These are phyloP conservation scores for Calephelis perditalis DNA, from an alignment of 2,888 invertebrate species.

Conservation along the genomic window DNA sequence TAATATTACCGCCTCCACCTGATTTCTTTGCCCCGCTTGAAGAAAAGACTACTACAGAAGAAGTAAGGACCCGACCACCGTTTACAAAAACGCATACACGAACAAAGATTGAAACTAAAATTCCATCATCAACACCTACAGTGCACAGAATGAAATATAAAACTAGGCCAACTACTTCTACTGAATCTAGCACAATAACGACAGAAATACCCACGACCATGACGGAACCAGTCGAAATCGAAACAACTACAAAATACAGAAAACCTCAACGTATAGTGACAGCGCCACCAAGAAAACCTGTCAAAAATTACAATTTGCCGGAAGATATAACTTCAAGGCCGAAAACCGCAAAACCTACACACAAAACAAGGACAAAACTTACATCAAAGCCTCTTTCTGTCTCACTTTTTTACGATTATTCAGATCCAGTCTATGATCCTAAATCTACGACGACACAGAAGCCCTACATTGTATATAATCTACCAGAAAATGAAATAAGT, in stretches of 20 bases:
- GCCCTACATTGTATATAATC: conserved; percentile 72
- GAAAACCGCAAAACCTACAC: conserved; percentile 63
- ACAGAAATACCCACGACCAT: conserved; percentile 62
- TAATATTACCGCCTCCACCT: conserved; percentile 91
- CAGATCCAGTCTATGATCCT: conserved; percentile 61
- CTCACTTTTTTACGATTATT: conserved; percentile 70
- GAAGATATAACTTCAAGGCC: conserved; percentile 57
- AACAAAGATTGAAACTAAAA: conserved; percentile 52
- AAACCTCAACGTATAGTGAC: conserved; percentile 52
- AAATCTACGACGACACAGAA: conserved; percentile 65
- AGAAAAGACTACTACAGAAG: conserved; percentile 57
- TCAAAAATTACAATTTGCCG: conserved; percentile 61
- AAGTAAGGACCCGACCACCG: conserved; percentile 46
- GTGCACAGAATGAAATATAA: conserved; percentile 59
- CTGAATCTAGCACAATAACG: conserved; percentile 45
- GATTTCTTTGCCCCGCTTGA: conserved; percentile 89
- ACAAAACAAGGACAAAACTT: conserved; percentile 67
- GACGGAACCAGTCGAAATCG: conserved; percentile 57
- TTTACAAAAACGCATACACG: conserved; percentile 44
- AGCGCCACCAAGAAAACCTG: conserved; percentile 62
- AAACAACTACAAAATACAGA: conserved; percentile 56
- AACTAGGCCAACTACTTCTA: conserved; percentile 54
- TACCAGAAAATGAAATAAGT: conserved; percentile 58
- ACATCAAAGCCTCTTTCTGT: conserved; percentile 70
- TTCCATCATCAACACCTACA: conserved; percentile 46